Conservation (phyloP, 2,113 vertebrate genomes). For the Microcebus griseorufus region DNA sequence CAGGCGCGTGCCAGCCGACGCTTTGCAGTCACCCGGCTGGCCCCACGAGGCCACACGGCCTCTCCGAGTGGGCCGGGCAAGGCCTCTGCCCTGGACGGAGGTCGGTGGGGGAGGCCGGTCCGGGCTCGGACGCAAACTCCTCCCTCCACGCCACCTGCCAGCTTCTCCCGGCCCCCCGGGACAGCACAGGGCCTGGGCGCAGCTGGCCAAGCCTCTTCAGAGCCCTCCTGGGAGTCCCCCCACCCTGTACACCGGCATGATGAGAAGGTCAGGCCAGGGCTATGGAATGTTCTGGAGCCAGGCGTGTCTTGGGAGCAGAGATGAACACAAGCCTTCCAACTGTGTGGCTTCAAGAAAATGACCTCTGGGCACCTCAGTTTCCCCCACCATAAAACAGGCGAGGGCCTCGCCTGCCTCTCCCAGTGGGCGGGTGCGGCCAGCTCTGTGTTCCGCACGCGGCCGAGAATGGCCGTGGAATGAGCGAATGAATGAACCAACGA, state of each 20-base stretch:
- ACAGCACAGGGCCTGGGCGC: rapidly evolving
- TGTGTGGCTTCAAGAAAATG: not conserved
- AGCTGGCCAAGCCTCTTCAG: too few relatives aligned
- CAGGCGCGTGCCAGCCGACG: not conserved
- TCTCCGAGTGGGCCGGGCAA: rapidly evolving
- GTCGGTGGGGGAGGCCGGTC: not conserved
- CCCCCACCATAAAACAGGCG: rapidly evolving
- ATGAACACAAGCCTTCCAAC: not conserved
- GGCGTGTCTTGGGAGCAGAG: slow-evolving; percentile 22
- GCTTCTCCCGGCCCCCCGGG: rapidly evolving
- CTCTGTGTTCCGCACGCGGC: not conserved
- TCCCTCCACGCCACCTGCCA: rapidly evolving
- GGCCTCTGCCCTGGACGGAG: not conserved
- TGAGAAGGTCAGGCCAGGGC: not conserved
- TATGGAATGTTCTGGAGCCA: not conserved
- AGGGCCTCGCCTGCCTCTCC: too few relatives aligned
- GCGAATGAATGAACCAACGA: too few relatives aligned
- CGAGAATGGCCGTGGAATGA: rapidly evolving
- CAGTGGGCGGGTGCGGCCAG: rapidly evolving
- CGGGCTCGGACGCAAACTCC: not conserved
- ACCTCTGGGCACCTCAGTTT: not conserved
- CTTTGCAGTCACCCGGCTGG: too few relatives aligned
- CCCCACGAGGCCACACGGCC: rapidly evolving
- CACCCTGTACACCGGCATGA: rapidly evolving
- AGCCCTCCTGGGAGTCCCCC: too few relatives aligned